phyloP scores from a whole-genome alignment of 1,140 invertebrate species.

The Drosophila parabipectinata region DNA sequence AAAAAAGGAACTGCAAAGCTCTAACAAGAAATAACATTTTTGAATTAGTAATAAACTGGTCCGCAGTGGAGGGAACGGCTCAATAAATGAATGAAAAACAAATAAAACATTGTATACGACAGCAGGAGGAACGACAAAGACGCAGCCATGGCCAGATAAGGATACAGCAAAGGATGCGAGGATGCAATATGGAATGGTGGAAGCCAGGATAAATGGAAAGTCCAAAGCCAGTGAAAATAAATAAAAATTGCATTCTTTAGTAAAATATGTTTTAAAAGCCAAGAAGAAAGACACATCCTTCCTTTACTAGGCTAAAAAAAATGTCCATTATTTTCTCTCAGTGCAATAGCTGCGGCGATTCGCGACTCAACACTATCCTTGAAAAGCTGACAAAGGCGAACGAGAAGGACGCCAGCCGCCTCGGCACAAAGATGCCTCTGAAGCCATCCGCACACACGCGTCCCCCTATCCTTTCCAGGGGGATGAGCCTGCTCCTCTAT shows the following conservation, averaged over 20 bases:
- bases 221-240: background rate
- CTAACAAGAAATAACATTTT: conserved; percentile 78
- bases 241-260: background rate
- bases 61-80: conserved; percentile 46
- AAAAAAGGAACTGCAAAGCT: conserved; percentile 47
- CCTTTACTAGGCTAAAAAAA: no score
- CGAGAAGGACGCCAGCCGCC: conserved; percentile 1
- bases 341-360: conserved; percentile 27
- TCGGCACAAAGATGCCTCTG: conserved; percentile 32
- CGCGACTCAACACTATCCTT: conserved; percentile 1
- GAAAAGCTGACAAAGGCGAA: conserved; percentile 53
- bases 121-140: conserved; percentile 35
- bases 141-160: background rate
- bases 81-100: conserved; percentile 80
- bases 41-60: conserved; percentile 82
- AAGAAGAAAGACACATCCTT: no score
- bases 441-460: conserved; percentile 17
- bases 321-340: background rate
- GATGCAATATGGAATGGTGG: conserved; percentile 44
- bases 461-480: background rate
- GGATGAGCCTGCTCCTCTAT: conserved; percentile 10
- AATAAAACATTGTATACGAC: conserved; percentile 69
- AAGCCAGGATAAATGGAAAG: conserved; percentile 44
- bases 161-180: conserved; percentile 8
- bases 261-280: no score